Conservation (phyloP, 2,113 vertebrate species). For the Aix galericulata region DNA sequence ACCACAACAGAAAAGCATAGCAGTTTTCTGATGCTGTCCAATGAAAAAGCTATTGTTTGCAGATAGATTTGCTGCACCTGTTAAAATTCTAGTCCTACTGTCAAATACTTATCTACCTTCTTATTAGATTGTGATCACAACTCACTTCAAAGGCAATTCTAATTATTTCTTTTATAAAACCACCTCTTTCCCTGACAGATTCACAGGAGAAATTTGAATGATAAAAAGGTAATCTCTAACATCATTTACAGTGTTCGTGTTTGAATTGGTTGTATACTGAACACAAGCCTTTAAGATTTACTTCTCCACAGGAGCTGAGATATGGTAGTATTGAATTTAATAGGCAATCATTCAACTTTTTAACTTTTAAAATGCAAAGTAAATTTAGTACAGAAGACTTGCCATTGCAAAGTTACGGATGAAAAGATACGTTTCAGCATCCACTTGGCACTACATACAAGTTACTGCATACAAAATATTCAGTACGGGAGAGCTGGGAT, state of each 20-base stretch:
- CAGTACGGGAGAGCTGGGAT: slow-evolving; percentile 28
- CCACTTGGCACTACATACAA: slow-evolving; percentile 27
- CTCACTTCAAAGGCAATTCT: slow-evolving; percentile 15
- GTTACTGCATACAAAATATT: background rate
- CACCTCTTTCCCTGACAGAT: background rate
- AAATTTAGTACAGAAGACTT: background rate
- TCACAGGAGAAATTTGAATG: slow-evolving; percentile 34
- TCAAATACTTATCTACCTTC: background rate
- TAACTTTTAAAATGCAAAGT: slow-evolving; percentile 4
- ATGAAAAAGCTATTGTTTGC: slow-evolving; percentile 25
- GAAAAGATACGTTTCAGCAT: slow-evolving; percentile 35
- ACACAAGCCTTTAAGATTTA: background rate
- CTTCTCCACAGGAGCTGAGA: background rate
- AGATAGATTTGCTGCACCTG: background rate
- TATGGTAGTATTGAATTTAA: background rate
- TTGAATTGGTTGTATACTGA: slow-evolving; percentile 24
- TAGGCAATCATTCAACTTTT: slow-evolving; percentile 7
- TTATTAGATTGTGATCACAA: slow-evolving; percentile 15
- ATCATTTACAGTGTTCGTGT: background rate
- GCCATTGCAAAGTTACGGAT: slow-evolving; percentile 18
- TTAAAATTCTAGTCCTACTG: slow-evolving; percentile 1
- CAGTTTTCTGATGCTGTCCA: background rate
- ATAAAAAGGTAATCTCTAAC: slow-evolving; percentile 52
- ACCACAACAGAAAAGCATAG: background rate
- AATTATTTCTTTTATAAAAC: slow-evolving; percentile 48